Evolutionary conservation across 2,888 invertebrate species (phyloP).

Genomic region (Drosophila aldrichi): DNA sequence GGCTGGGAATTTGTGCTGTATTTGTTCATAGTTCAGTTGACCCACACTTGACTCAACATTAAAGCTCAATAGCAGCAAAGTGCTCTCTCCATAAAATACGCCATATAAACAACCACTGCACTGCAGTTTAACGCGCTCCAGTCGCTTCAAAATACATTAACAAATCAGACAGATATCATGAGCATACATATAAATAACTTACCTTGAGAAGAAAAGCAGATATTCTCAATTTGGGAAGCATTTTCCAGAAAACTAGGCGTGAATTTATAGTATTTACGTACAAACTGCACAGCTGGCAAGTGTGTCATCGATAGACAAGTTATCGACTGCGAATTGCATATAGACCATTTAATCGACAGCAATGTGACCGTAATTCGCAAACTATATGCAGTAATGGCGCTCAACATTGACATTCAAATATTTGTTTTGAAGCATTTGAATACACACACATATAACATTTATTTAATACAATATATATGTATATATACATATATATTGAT

Average conservation of each 20-base stretch:
- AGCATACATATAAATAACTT: slow-evolving; percentile 75
- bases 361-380: slow-evolving; percentile 36
- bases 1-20: slow-evolving; percentile 89
- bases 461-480: slow-evolving; percentile 64
- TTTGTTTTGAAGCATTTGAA: background rate
- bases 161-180: background rate
- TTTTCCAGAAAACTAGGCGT: slow-evolving; percentile 75
- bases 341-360: slow-evolving; percentile 13
- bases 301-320: slow-evolving; percentile 39
- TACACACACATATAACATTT: slow-evolving; percentile 75
- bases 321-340: slow-evolving; percentile 30
- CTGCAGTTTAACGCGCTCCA: slow-evolving; percentile 88
- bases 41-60: slow-evolving; percentile 88
- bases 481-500: slow-evolving; percentile 63
- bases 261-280: slow-evolving; percentile 26
- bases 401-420: background rate
- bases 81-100: slow-evolving; percentile 90
- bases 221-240: slow-evolving; percentile 91
- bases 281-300: slow-evolving; percentile 73
- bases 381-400: background rate
- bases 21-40: slow-evolving; percentile 85
- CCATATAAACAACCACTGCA: slow-evolving; percentile 91
- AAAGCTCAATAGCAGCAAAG: slow-evolving; percentile 89
- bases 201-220: slow-evolving; percentile 90
- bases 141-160: slow-evolving; percentile 86